Evolutionary conservation across 2,888 invertebrate species (phyloP), one percentile per base, ranked within the genome.

Genomic region (Metalampra italica): DNA sequence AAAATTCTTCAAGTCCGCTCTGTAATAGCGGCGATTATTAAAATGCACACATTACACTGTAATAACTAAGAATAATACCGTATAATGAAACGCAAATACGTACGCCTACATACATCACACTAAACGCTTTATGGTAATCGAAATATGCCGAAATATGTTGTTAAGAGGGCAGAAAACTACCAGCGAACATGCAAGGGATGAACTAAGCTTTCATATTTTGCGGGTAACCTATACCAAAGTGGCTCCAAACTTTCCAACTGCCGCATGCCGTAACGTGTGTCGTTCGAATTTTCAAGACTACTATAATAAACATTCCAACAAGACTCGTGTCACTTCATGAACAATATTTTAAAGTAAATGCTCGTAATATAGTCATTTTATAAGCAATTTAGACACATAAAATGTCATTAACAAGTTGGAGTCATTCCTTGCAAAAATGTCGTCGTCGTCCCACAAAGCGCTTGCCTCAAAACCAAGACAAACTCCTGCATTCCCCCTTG

Each of bases 61-160:
- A 46, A 36, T 13, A 29, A 30, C 32, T 42, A 46, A 34, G 30
- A 46, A 52, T 36, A 32, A n/a, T 36, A 36, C n/a, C 9, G 11
- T 36, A 36, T 52, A 52, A 48, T 49, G 46, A 52, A 52, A 49
- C 52, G 40, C 45, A 43, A 49, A 49, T 49, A 47, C 43, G 34
- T 45, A 75, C 73, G 71, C 73, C 76, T 78, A 81, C 77, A 81
- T 82, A 85, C 78, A 86, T 85, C 81, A 84, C 81, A 83, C 80
- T 76, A 77, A 86, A 79, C 84, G 85, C 78, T 89, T 89, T 88
- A 89, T 88, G 87, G 87, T 88, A 89, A 89, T 88, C 89, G 87
- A 88, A 88, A 88, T 87, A 87, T 89, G 80, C 83, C 83, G 82
- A 88, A 89, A 88, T 87, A 89, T 88, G 88, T 84, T 87, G 87